A percentile compares a stretch with the other conserved stretches of the same genome.
Conservation (phyloP, 23 tunicate species). For the Phallusia fumigata region DNA sequence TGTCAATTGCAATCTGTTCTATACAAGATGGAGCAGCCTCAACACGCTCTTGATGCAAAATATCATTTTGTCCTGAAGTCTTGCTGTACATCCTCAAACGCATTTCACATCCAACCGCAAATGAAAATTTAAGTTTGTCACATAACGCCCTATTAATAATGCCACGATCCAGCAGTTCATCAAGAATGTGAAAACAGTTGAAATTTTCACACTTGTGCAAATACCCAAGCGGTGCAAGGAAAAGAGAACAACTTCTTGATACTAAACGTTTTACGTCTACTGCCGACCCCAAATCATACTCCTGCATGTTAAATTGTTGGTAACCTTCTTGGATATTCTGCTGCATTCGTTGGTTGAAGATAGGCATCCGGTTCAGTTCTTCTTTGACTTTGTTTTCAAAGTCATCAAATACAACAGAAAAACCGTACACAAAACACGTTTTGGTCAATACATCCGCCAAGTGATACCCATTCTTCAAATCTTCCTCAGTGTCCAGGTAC, state of each 20-base stretch:
- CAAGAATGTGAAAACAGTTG: neutral
- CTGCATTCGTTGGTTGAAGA: too few species aligned
- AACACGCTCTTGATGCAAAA: too few species aligned
- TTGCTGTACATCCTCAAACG: neutral
- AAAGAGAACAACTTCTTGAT: neutral
- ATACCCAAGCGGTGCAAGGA: neutral
- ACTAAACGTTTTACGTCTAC: neutral
- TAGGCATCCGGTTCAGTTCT: too few species aligned
- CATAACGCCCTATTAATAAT: neutral
- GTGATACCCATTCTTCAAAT: slow-evolving; percentile 31
- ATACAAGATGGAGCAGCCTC: too few species aligned
- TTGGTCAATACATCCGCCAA: slow-evolving; percentile 28
- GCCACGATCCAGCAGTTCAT: neutral
- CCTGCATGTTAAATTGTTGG: too few species aligned
- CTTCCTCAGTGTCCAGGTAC: slow-evolving; percentile 9
- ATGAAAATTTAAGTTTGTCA: neutral
- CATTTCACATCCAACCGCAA: neutral
- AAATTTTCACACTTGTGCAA: neutral
- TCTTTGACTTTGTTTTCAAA: neutral
- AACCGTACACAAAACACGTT: slow-evolving; percentile 40
- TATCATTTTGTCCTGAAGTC: neutral
- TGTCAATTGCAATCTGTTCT: too few species aligned
- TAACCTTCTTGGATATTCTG: too few species aligned
- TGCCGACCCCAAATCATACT: too few species aligned
- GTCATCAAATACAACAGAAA: neutral